Percentiles rank a stretch among this genome's conserved stretches.
Conservation (phyloP, 2,888 invertebrate species). For the Oscheius sp. region DNA sequence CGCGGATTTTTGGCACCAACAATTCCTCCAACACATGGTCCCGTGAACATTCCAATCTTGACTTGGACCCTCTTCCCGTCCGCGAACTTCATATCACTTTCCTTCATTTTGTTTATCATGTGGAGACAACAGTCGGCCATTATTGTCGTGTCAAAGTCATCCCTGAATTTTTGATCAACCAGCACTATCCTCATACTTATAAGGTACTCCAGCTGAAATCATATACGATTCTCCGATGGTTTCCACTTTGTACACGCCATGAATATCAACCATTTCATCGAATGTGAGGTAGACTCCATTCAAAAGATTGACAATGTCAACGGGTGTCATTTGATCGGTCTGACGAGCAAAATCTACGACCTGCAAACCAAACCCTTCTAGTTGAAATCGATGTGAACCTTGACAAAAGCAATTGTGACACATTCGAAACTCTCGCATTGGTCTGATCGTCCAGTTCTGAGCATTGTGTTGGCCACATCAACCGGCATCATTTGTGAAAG, state of each 20-base stretch:
- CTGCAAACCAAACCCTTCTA: slow-evolving; percentile 23
- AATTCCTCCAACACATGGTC: slow-evolving; percentile 63
- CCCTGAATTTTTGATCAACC: slow-evolving; percentile 26
- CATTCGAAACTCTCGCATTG: slow-evolving; percentile 87
- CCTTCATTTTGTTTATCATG: slow-evolving; percentile 51
- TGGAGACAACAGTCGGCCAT: slow-evolving; percentile 62
- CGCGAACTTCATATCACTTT: slow-evolving; percentile 44
- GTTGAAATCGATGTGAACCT: slow-evolving; percentile 81
- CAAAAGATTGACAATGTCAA: slow-evolving; percentile 97
- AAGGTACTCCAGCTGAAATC: slow-evolving; percentile 63
- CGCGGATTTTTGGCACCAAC: slow-evolving; percentile 61
- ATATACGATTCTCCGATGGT: slow-evolving; percentile 66
- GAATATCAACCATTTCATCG: slow-evolving; percentile 90
- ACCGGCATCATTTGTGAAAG: slow-evolving; percentile 99
- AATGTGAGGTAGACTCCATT: slow-evolving; percentile 80
- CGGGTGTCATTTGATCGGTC: slow-evolving; percentile 92
- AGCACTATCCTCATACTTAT: slow-evolving; percentile 18
- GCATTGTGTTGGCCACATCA: slow-evolving; percentile 76
- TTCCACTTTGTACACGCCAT: slow-evolving; percentile 82
- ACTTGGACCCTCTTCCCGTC: slow-evolving; percentile 47
- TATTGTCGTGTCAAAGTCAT: slow-evolving; percentile 57
- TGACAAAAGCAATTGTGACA: slow-evolving; percentile 94
- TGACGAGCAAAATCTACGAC: slow-evolving; percentile 85
- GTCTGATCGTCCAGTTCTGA: slow-evolving; percentile 51
- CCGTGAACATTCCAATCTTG: slow-evolving; percentile 52